Evolutionary conservation across 2,797 vertebrate species (phyloP).

Genomic region (Sebastes hubbsi): DNA sequence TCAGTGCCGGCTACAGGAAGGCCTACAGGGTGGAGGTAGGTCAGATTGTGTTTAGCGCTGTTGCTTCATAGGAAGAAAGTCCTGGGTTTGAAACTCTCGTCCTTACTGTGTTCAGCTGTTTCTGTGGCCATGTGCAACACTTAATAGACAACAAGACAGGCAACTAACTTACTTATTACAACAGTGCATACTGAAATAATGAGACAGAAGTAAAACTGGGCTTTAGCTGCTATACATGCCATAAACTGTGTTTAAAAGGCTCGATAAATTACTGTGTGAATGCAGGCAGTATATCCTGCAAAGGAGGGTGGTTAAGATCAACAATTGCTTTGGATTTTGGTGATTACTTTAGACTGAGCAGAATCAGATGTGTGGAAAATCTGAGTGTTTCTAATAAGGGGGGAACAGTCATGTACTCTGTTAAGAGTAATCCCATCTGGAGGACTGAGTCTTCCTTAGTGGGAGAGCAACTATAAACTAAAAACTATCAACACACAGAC

Average conservation of each 20-base stretch:
- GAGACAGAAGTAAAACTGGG: background rate
- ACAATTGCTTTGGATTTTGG: background rate
- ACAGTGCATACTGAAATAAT: background rate
- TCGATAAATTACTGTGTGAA: background rate
- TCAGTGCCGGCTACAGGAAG: conserved; percentile 88
- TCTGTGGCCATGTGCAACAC: background rate
- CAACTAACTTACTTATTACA: background rate
- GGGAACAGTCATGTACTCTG: background rate
- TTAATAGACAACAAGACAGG: background rate
- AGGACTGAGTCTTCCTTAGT: background rate
- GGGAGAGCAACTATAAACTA: background rate
- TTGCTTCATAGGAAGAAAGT: background rate
- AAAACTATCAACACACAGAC: background rate
- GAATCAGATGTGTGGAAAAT: conserved; percentile 1
- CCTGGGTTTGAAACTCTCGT: background rate
- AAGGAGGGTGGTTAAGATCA: background rate
- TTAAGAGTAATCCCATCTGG: background rate
- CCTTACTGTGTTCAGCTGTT: background rate
- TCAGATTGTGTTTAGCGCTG: background rate
- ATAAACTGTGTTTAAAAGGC: background rate
- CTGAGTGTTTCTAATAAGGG: background rate
- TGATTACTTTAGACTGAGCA: background rate
- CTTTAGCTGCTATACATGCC: background rate
- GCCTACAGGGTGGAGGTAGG: conserved; percentile 93
- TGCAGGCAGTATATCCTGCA: background rate